Conservation (phyloP, 2,888 invertebrate species). For the Panorpa germanica region DNA sequence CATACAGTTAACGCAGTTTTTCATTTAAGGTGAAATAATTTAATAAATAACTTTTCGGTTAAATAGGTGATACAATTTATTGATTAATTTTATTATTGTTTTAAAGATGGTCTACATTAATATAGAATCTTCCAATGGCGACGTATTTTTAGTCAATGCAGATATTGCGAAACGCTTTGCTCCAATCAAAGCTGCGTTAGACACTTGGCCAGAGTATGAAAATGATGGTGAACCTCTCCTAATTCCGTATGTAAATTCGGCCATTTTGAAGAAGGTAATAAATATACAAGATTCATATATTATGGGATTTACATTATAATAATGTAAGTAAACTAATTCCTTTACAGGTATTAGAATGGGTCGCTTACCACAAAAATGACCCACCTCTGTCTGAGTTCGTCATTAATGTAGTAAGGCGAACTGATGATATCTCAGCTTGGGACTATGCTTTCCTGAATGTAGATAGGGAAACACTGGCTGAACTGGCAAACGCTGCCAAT, state of each 20-base stretch:
- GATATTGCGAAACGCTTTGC: constrained; percentile 96
- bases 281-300: no score
- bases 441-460: constrained; percentile 98
- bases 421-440: constrained; percentile 98
- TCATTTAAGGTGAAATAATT: no score
- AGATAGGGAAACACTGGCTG: constrained; percentile 91
- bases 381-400: constrained; percentile 92
- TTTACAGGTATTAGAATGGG: constrained; percentile 84
- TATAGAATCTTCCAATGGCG: constrained; percentile 86
- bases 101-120: constrained; percentile 86
- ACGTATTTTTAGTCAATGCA: constrained; percentile 88
- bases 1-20: no score
- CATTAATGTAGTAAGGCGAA: constrained; percentile 94
- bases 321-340: no score
- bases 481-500: constrained; percentile 90
- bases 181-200: constrained; percentile 96
- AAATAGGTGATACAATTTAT: no score
- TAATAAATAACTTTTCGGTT: no score
- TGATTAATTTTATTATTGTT: no score
- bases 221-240: constrained; percentile 92
- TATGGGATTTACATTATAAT: no score
- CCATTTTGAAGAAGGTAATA: constrained; percentile 91
- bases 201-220: constrained; percentile 79
- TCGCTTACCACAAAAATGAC: constrained; percentile 87
- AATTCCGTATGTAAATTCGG: constrained; percentile 91